phyloP scores from a whole-genome alignment of 2,888 invertebrate species.

The Tribolium freemani region DNA sequence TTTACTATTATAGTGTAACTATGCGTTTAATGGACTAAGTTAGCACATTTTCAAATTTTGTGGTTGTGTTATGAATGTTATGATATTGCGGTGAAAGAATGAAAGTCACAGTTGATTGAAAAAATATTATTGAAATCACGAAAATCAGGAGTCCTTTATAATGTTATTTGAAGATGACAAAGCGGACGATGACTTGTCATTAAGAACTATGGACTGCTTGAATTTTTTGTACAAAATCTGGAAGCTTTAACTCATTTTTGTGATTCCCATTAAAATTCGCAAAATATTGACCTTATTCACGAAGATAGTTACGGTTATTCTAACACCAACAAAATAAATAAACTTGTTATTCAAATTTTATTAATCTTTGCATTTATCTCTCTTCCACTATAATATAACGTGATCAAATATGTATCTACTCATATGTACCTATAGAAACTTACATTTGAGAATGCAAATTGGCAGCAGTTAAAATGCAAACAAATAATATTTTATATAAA shows the following conservation, averaged over 20 bases:
- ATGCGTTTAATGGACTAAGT: background rate
- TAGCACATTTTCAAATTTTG: constrained; percentile 4
- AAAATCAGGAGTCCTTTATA: too few species aligned
- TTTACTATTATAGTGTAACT: background rate
- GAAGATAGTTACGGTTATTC: background rate
- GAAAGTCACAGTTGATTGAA: background rate
- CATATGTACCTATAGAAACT: background rate
- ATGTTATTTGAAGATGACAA: too few species aligned
- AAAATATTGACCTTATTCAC: background rate
- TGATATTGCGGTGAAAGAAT: background rate
- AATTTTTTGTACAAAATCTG: too few species aligned
- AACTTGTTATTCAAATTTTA: too few species aligned
- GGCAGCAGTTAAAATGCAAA: background rate
- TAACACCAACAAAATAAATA: background rate
- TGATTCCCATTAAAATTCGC: too few species aligned
- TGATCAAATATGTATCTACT: background rate
- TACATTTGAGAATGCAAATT: background rate
- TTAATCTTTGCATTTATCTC: too few species aligned
- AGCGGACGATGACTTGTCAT: too few species aligned
- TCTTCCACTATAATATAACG: background rate
- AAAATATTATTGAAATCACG: background rate
- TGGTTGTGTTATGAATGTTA: background rate
- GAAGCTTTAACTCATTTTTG: too few species aligned
- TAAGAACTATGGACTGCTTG: too few species aligned
- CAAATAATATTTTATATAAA: background rate